Evolutionary conservation across 2,797 vertebrate species (phyloP), one percentile per base, ranked within the genome.

Genomic region (Enteromius trimaculatus): DNA sequence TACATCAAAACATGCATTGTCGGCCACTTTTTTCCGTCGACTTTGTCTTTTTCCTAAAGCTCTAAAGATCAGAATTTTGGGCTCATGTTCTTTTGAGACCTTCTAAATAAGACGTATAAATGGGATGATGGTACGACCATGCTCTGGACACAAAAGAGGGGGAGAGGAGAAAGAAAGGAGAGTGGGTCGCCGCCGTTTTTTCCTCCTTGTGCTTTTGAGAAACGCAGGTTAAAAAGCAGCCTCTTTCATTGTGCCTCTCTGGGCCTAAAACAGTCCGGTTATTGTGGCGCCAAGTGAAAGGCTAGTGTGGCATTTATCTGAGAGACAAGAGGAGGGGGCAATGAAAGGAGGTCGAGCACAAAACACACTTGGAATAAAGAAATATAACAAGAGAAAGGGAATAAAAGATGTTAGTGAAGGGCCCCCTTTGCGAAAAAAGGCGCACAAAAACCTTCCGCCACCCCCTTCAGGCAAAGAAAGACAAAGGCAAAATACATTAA

Each of bases 231-330:
- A 94, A 93, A 95, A 94, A 93, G 93, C 93, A 93, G 89, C 89
- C 92, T 85, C 85, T 86, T 88, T 87, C 83, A 89, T 88, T 89
- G 87, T 86, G 76, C 65, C 88, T 90, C 88, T 88, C 89, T 23
- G 72, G 90, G 90, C 89, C 89, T 86, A 86, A 93, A 94, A 94
- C 93, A 95, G 95, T 92, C 93, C 90, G 87, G 84, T 92, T 90
- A 95, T 94, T 95, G 94, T 95, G 92, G 91, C 84, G 87, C 89
- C 85, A 81, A 90, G 89, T 90, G 87, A 95, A 94, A 94, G 93
- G 93, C 92, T 94, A 95, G 92, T 91, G 92, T 94, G 93, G 93
- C 93, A 94, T 95, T 95, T 95, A 95, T 94, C 92, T 92, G 92
- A 92, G 91, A 90, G 90, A 89, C 89, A 89, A 87, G 88, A 90